Evolutionary conservation across 2,113 vertebrate species (phyloP).

Genomic region (Poeciliopsis retropinna): DNA sequence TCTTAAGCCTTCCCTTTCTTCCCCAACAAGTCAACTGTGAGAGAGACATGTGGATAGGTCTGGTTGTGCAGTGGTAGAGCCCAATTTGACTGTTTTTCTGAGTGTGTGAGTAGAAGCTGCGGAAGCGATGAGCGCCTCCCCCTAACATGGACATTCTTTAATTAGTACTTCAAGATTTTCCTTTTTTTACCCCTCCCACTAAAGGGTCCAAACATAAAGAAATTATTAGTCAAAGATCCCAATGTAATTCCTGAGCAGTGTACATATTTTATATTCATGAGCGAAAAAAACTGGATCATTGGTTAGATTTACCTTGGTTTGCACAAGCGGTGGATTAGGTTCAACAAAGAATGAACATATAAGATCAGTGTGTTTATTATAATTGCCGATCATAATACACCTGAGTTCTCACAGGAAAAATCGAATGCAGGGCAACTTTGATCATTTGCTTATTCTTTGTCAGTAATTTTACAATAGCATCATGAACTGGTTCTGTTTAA

Average conservation of each 20-base stretch:
- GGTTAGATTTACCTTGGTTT: not conserved
- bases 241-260: not conserved
- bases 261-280: not conserved
- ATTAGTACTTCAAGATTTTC: too few species aligned
- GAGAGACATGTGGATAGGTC: too few species aligned
- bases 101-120: too few species aligned
- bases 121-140: too few species aligned
- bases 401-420: constrained; percentile 1
- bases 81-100: too few species aligned
- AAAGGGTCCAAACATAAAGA: not conserved
- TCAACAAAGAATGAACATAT: not conserved
- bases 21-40: not conserved
- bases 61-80: too few species aligned
- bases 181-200: too few species aligned
- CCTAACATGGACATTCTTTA: too few species aligned
- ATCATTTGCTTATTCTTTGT: constrained; percentile 12
- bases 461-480: constrained; percentile 2
- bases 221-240: not conserved
- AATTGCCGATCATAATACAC: not conserved
- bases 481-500: constrained; percentile 21
- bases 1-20: not conserved
- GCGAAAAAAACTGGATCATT: not conserved
- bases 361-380: not conserved
- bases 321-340: not conserved
- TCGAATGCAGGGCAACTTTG: constrained; percentile 11